A percentile compares a stretch with the other conserved stretches of the same genome.
phyloP scores from a whole-genome alignment of 2,113 vertebrate species.

The Platycercus adscitus region DNA sequence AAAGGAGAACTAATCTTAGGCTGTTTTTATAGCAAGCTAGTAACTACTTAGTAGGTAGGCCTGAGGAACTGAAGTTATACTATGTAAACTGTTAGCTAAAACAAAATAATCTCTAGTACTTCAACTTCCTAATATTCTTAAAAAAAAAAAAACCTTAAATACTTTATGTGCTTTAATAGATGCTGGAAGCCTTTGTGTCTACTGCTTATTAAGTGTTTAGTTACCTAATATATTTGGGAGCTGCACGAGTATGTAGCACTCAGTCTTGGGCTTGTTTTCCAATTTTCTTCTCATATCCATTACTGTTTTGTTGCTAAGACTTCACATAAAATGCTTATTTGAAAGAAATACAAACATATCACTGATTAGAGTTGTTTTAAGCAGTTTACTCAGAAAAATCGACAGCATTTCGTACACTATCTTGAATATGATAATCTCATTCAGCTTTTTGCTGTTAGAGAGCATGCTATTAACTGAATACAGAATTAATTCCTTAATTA shows the following conservation, averaged over 20 bases:
- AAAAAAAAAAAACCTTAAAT: background rate
- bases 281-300: background rate
- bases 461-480: background rate
- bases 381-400: background rate
- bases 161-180: background rate
- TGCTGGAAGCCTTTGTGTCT: background rate
- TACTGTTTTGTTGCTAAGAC: background rate
- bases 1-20: background rate
- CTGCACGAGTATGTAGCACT: background rate
- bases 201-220: constrained; percentile 36
- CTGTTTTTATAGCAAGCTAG: background rate
- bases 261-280: background rate
- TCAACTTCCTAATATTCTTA: background rate
- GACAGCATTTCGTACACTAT: background rate
- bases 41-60: background rate
- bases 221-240: constrained; percentile 28
- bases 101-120: background rate
- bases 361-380: background rate
- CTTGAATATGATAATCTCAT: background rate
- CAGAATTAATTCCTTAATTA: background rate
- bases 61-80: background rate
- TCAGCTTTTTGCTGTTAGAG: background rate
- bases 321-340: background rate
- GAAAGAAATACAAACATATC: background rate
- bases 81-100: background rate